Base-by-base conservation (phyloP, 2,797 vertebrate species). In the Periophthalmus magnuspinnatus region DNA sequence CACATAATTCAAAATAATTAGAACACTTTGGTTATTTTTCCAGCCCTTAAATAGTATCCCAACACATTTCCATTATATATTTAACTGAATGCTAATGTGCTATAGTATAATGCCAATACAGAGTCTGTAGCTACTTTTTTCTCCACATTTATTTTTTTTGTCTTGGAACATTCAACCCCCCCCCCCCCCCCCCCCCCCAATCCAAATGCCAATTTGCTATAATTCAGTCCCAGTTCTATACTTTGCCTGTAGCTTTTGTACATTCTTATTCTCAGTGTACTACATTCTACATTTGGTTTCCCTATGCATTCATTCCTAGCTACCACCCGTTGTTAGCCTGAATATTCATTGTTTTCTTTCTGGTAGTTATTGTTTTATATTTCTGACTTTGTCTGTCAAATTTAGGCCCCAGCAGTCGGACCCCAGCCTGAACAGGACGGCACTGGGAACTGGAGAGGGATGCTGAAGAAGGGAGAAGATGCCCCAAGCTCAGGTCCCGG, bases 391-490 rank as follows among this genome's bases (percentile, higher is more conserved):
- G 68, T 34, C 62, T 52, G 45, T 11, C 79, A 28, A 28, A 28
- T 60, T 52, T 32, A 91, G 91, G 86, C 72, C 0, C 63, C 79
- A 0, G 85, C 82, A 32, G 91, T 82, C 19, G 81, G 86, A 1
- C 84, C 92, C 66, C 96, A 94, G 70, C 77, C 19, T 0, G 85
- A 94, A 70, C 94, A 93, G 83, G 98, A 98, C 17, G 78, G 93
- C 80, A 95, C 92, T 0, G 97, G 97, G 63, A 95, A 67, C 90
- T 99, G 98, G 98, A 95, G 98, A 85, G 97, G 97, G 77, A 97
- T 97, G 97, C 86, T 99, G 86, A 99, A 95, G 90, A 91, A 94
- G 33, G 97, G 96, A 78, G 97, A 98, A 58, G 98, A 98, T 0
- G 79, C 86, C 2, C 68, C 92, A 8, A 86, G 90, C 79, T 81